phyloP scores from a whole-genome alignment of 1,140 invertebrate species.

The Musca domestica region DNA sequence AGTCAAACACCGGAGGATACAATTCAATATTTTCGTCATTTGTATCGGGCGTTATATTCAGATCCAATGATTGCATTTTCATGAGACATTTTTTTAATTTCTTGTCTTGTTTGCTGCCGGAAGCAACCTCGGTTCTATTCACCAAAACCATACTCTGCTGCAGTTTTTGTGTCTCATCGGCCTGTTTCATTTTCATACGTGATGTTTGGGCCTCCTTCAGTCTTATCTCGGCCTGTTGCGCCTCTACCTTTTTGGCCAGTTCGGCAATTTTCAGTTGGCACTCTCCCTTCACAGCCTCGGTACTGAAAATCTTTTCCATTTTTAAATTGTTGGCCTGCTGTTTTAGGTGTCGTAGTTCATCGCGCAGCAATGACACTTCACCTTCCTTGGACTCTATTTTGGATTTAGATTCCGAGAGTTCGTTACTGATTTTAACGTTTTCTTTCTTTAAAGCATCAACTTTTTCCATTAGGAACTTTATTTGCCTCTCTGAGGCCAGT shows the following conservation, averaged over 20 bases:
- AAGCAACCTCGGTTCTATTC: not conserved
- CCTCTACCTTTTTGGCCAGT: slow-evolving; percentile 34
- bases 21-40: not conserved
- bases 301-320: slow-evolving; percentile 40
- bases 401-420: slow-evolving; percentile 36
- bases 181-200: slow-evolving; percentile 37
- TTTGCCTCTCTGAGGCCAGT: slow-evolving; percentile 40
- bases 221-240: slow-evolving; percentile 34
- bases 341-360: slow-evolving; percentile 41
- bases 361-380: slow-evolving; percentile 43
- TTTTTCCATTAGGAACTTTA: slow-evolving; percentile 45
- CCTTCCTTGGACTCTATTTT: slow-evolving; percentile 38
- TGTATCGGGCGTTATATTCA: not conserved
- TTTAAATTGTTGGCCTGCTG: slow-evolving; percentile 42
- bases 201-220: slow-evolving; percentile 32
- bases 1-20: slow-evolving; percentile 4
- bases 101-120: not conserved
- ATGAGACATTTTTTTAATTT: not conserved
- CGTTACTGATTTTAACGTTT: slow-evolving; percentile 41
- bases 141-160: slow-evolving; percentile 25
- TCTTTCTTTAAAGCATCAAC: slow-evolving; percentile 40
- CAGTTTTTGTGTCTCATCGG: slow-evolving; percentile 27
- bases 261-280: slow-evolving; percentile 40
- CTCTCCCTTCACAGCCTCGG: slow-evolving; percentile 34
- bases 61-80: slow-evolving; percentile 5